phyloP scores from a whole-genome alignment of 2,888 invertebrate genomes.

The Oxytorus armatus region DNA sequence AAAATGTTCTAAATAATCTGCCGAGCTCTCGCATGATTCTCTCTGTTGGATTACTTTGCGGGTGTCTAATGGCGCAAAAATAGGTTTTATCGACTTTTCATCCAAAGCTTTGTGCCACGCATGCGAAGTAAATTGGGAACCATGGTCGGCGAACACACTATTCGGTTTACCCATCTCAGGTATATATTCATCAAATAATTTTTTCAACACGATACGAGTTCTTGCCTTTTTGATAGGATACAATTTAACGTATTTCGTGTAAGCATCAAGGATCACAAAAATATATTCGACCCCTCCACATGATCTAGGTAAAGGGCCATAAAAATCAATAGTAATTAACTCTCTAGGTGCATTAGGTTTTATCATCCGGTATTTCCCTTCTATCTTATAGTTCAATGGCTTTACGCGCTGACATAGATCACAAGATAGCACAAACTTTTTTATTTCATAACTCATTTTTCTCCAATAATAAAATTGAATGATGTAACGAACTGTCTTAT shows the following conservation, averaged over 20 bases:
- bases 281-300: too few relatives aligned
- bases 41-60: slow-evolving; percentile 71
- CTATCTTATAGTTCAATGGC: too few relatives aligned
- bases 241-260: slow-evolving; percentile 21
- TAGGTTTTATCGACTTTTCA: slow-evolving; percentile 5
- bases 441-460: too few relatives aligned
- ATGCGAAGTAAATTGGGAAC: slow-evolving; percentile 70
- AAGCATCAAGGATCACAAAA: slow-evolving; percentile 31
- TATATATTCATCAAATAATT: slow-evolving; percentile 34
- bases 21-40: slow-evolving; percentile 22
- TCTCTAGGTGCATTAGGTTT: too few relatives aligned
- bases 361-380: too few relatives aligned
- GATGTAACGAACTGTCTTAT: too few relatives aligned
- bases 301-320: too few relatives aligned
- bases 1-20: slow-evolving; percentile 2
- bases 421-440: too few relatives aligned
- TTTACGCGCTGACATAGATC: too few relatives aligned
- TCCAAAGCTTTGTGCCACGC: slow-evolving; percentile 59
- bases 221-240: slow-evolving; percentile 69
- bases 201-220: slow-evolving; percentile 56
- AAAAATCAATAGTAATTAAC: too few relatives aligned
- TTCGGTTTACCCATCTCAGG: slow-evolving; percentile 56
- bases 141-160: slow-evolving; percentile 73
- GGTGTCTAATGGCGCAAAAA: slow-evolving; percentile 61
- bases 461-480: too few relatives aligned